A percentile compares a stretch with the other conserved stretches of the same genome.
phyloP scores from a whole-genome alignment of 2,888 invertebrate species.

The Microctonus brassicae region DNA sequence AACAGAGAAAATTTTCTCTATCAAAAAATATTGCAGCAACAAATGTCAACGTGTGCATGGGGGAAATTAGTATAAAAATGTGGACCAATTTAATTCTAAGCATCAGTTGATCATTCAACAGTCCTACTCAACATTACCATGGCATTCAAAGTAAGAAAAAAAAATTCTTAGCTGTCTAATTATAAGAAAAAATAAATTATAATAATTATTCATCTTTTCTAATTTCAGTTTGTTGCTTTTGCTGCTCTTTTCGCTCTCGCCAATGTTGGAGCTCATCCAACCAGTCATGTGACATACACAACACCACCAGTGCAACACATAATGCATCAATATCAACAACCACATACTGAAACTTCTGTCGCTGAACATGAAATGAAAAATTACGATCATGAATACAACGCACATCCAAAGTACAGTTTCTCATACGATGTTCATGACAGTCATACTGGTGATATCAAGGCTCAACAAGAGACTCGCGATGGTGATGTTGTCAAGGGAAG shows the following conservation, averaged over 20 bases:
- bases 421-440: constrained; percentile 28
- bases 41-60: not conserved
- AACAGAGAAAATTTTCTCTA: not conserved
- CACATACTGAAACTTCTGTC: constrained; percentile 34
- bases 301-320: constrained; percentile 33
- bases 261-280: constrained; percentile 21
- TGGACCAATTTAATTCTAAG: not conserved
- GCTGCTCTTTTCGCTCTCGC: constrained; percentile 42
- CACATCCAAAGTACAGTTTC: constrained; percentile 38
- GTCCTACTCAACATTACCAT: constrained; percentile 4
- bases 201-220: too few species aligned
- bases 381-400: constrained; percentile 37
- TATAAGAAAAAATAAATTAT: too few species aligned
- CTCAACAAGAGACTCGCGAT: constrained; percentile 45
- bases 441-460: constrained; percentile 44
- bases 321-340: constrained; percentile 34
- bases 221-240: constrained; percentile 38
- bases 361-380: constrained; percentile 32
- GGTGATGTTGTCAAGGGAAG: constrained; percentile 46
- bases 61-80: constrained; percentile 18
- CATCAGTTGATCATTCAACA: constrained; percentile 13
- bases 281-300: constrained; percentile 17
- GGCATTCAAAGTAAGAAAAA: constrained; percentile 17
- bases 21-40: not conserved
- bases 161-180: not conserved